Conservation (phyloP, 2,888 invertebrate genomes). For the Nephrotoma appendiculata region DNA sequence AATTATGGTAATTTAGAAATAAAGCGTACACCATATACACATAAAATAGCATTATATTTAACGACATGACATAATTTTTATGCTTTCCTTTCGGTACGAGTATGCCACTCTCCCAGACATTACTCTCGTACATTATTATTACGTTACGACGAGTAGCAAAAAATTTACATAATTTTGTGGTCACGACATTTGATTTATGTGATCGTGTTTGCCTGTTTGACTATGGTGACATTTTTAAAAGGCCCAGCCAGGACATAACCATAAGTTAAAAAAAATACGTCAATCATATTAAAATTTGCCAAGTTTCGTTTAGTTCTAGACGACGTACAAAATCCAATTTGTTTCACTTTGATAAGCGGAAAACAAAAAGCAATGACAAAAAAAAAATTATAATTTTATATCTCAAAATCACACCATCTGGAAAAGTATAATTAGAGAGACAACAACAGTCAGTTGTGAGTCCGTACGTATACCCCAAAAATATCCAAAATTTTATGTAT, state of each 20-base stretch:
- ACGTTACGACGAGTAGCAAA: background rate
- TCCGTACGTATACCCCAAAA: background rate
- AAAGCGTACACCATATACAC: background rate
- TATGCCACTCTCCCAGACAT: background rate
- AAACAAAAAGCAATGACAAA: background rate
- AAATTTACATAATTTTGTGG: background rate
- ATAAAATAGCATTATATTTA: background rate
- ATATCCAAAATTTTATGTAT: background rate
- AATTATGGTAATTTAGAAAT: background rate
- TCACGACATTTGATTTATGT: background rate
- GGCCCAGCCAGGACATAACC: background rate
- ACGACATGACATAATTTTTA: background rate
- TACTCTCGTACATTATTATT: background rate
- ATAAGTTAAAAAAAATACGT: background rate
- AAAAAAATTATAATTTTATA: background rate
- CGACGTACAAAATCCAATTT: background rate
- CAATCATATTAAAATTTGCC: background rate
- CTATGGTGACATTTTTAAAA: background rate
- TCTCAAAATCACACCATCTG: background rate
- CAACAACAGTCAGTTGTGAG: background rate
- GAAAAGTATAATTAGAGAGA: background rate
- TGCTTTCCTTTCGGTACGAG: background rate
- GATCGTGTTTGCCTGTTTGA: background rate
- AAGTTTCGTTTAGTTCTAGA: background rate
- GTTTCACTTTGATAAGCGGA: background rate